Evolutionary conservation across 2,797 vertebrate species (phyloP).

Genomic region (Pempheris klunzingeri): DNA sequence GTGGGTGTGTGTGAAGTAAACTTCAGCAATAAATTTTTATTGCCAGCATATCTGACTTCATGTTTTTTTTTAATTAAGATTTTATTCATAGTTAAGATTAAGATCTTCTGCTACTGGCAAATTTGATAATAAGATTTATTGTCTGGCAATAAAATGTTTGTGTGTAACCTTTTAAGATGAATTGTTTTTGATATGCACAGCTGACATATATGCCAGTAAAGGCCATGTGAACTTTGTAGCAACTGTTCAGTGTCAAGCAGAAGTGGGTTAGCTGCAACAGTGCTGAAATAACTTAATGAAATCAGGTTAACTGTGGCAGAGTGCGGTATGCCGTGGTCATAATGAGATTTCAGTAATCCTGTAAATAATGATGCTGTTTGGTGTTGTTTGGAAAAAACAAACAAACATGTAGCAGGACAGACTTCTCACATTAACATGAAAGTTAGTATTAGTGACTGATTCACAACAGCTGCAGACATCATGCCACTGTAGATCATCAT

Average conservation of each 20-base stretch:
- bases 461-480: background rate
- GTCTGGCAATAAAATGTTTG: background rate
- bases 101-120: background rate
- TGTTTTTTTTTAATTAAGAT: background rate
- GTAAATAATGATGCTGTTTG: conserved; percentile 28
- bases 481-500: background rate
- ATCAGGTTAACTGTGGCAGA: conserved; percentile 14
- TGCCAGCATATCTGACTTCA: background rate
- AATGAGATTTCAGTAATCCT: conserved; percentile 42
- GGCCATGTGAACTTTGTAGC: background rate
- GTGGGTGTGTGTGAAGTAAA: background rate
- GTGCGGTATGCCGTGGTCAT: background rate
- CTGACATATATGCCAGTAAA: conserved; percentile 8
- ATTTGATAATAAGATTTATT: background rate
- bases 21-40: background rate
- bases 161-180: background rate
- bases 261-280: background rate
- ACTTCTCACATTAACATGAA: background rate
- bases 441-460: background rate
- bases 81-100: background rate
- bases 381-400: background rate
- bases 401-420: background rate
- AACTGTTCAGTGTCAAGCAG: background rate
- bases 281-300: conserved; percentile 30
- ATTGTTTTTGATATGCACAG: background rate